Evolutionary conservation across 2,888 invertebrate species (phyloP), one percentile per base, ranked within the genome.

Genomic region (Xylophagus ater): DNA sequence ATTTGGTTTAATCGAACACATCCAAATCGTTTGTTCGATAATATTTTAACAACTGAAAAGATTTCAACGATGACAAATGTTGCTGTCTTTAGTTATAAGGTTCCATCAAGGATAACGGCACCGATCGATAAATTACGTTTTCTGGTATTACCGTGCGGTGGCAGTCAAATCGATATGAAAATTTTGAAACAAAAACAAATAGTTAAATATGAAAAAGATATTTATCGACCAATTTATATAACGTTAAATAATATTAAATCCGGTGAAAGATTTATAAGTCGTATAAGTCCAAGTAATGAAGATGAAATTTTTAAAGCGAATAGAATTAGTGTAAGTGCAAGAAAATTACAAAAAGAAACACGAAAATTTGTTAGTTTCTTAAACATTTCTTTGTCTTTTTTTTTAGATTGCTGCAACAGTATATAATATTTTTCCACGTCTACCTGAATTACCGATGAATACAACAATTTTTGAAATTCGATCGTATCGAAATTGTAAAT

Each of bases 61-160:
- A 60, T 74, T 33, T 65, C 64, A 4, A 67, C 67, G 19, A 53
- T 68, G 37, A 69, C 69, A 45, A 72, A 72, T 17, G 67, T 66
- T 34, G 69, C 68, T 13, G 65, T 69, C 24, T 73, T 72, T 48
- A 67, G 69, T 51, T 73, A 67, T 51, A 74, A 73, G 66, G 73
- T 73, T 56, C 10, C 19, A 31, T 3, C 3, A 28, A 28, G 12
- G 4, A 28, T 8, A 28, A 8, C 28, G 4, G 10, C 13, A 8
- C 13, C 13, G 12, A 8, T 3, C 8, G 28, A 28, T 8, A 4
- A 28, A 28, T 10, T 60, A 43, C 56, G 62, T 2, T 59, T 73
- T 36, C 65, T 71, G 34, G 57, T 75, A 4, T 59, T 73, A 51
- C 72, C 74, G 0, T 76, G 76, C 48, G 72, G 71, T 3, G 63